Percentiles rank a stretch among this genome's conserved stretches.
Evolutionary conservation across 2,888 invertebrate genomes (phyloP).

Genomic region (Dynastes hyllus): DNA sequence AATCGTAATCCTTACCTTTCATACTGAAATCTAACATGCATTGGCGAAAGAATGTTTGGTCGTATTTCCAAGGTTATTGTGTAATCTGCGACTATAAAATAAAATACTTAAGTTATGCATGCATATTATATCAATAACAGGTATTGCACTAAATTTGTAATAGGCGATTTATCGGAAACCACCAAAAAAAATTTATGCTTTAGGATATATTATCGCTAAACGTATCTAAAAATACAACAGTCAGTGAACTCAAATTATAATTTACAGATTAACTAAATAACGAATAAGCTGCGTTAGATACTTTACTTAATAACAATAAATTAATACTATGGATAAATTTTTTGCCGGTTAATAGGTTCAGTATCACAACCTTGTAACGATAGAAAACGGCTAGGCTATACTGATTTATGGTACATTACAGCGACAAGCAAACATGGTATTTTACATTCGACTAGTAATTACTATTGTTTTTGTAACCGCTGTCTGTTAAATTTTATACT

Average conservation of each 20-base stretch:
- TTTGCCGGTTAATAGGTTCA: conserved; percentile 20
- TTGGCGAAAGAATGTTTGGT: not conserved
- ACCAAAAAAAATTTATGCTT: too few relatives aligned
- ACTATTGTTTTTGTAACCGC: conserved; percentile 33
- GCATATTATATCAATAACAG: too few relatives aligned
- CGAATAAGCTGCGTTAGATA: not conserved
- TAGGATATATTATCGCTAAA: not conserved
- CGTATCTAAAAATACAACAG: conserved; percentile 11
- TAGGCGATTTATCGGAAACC: not conserved
- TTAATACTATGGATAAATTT: conserved; percentile 11
- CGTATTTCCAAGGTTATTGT: conserved; percentile 13
- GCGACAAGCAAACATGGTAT: conserved; percentile 1
- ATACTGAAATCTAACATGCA: too few relatives aligned
- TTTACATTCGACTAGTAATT: conserved; percentile 16
- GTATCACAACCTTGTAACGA: conserved; percentile 39
- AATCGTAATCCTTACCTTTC: too few relatives aligned
- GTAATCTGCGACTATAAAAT: not conserved
- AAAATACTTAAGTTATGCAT: too few relatives aligned
- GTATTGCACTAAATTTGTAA: not conserved
- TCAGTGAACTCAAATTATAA: conserved; percentile 10
- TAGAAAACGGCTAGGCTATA: conserved; percentile 27
- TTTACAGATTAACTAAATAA: conserved; percentile 7
- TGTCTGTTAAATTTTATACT: conserved; percentile 31
- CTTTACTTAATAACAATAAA: conserved; percentile 30
- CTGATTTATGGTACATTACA: conserved; percentile 15